Percentiles rank a stretch among this genome's conserved stretches.
Evolutionary conservation across 2,888 invertebrate species (phyloP).

Genomic region (Zaprionus obscuricornis): DNA sequence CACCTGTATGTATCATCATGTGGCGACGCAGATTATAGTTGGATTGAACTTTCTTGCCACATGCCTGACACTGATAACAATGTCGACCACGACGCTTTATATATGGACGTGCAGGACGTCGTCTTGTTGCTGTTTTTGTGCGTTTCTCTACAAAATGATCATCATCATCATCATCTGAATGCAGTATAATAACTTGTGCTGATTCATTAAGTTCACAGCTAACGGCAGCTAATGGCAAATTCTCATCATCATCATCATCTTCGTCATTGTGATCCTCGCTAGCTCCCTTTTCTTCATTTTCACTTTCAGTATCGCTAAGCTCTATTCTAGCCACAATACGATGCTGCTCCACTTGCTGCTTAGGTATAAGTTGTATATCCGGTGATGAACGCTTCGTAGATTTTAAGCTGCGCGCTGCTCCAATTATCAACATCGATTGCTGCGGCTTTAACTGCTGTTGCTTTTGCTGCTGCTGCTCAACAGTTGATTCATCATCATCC

Average conservation of each 20-base stretch:
- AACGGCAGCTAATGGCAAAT: constrained; percentile 55
- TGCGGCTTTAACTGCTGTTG: no score
- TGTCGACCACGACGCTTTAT: constrained; percentile 78
- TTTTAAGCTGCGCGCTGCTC: constrained; percentile 40
- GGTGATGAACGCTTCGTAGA: constrained; percentile 47
- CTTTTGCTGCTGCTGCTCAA: constrained; percentile 41
- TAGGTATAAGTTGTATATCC: constrained; percentile 73
- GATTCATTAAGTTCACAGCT: constrained; percentile 59
- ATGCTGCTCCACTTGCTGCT: constrained; percentile 46
- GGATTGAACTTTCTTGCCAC: constrained; percentile 81
- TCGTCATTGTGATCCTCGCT: background rate
- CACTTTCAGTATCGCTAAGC: constrained; percentile 70
- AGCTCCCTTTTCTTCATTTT: constrained; percentile 21
- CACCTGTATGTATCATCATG: constrained; percentile 84
- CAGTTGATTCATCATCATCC: constrained; percentile 70
- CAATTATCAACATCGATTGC: constrained; percentile 29
- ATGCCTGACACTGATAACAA: constrained; percentile 81
- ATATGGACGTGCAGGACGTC: constrained; percentile 55
- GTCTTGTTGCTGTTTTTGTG: constrained; percentile 8
- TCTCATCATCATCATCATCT: constrained; percentile 36
- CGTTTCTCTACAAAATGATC: constrained; percentile 52
- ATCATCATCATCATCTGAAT: constrained; percentile 58
- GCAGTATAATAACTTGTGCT: constrained; percentile 54
- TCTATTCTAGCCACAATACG: constrained; percentile 77
- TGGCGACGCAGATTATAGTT: constrained; percentile 82